Evolutionary conservation across 2,888 invertebrate genomes (phyloP).

Genomic region (Dasypogon diadema): DNA sequence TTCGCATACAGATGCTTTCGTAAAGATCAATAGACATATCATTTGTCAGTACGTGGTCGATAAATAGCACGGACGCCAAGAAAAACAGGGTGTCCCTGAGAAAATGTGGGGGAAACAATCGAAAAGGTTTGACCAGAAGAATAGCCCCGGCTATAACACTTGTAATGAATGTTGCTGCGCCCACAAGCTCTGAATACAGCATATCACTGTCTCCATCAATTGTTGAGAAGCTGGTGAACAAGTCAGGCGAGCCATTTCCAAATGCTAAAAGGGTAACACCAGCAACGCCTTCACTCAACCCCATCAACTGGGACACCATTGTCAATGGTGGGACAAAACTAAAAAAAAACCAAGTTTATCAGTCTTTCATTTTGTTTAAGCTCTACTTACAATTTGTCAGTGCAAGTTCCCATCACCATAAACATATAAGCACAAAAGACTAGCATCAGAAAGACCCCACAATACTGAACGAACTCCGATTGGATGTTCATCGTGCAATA

Average conservation of each 20-base stretch:
- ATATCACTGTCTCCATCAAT: constrained; percentile 67
- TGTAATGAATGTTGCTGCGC: constrained; percentile 75
- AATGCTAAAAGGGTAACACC: constrained; percentile 79
- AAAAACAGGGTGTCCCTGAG: constrained; percentile 61
- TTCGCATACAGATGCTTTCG: constrained; percentile 57
- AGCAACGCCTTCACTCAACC: constrained; percentile 71
- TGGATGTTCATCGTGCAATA: constrained; percentile 65
- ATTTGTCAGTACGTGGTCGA: constrained; percentile 58
- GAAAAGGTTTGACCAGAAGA: constrained; percentile 71
- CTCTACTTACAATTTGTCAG: constrained; percentile 72
- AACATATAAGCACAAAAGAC: constrained; percentile 67
- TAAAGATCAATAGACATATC: constrained; percentile 56
- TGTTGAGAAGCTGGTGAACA: constrained; percentile 73
- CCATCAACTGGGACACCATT: constrained; percentile 68
- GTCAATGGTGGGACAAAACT: constrained; percentile 72
- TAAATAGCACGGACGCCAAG: constrained; percentile 57
- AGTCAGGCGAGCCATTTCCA: constrained; percentile 79
- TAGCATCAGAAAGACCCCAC: constrained; percentile 55
- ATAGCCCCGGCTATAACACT: constrained; percentile 73
- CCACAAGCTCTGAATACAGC: constrained; percentile 69
- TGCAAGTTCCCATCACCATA: constrained; percentile 70
- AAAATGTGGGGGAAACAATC: constrained; percentile 58
- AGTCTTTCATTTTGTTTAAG: not conserved
- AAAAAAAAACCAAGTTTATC: constrained; percentile 51
- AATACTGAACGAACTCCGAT: constrained; percentile 54